Base-by-base conservation (phyloP, 2,797 vertebrate species). In the Chelon auratus region DNA sequence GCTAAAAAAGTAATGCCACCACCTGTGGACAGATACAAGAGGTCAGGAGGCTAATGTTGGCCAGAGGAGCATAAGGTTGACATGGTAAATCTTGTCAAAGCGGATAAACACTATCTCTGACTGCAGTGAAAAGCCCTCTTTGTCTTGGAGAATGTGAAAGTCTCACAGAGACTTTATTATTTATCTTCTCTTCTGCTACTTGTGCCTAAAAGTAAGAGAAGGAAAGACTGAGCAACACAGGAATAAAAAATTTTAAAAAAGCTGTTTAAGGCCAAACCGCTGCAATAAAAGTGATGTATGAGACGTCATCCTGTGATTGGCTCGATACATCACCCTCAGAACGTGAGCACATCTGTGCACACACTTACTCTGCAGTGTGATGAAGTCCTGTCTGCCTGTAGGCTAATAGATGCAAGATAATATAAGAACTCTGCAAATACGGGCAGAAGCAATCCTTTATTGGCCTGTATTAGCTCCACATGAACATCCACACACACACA, bases 221-320 rank as follows among this genome's bases (percentile, higher is more conserved):
- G 33, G 76, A 66, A 67, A 87, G 81, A 84, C 75, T 85, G 74
- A 85, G 74, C 72, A 86, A 86, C 86, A 77, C 78, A 39, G 83
- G 30, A 33, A 33, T 33, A 33, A 33, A 33, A 33, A 33, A 33
- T 26, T 26, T 26, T 79, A 84, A 81, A 73, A 86, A 80, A 73
- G 77, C 68, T 81, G 77, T 83, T 85, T 88, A 76, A 83, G 89
- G 91, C 80, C 82, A 85, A 92, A 91, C 77, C 56, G 45, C 78
- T 68, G 92, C 91, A 91, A 93, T 93, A 92, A 93, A 94, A 93
- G 90, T 94, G 92, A 94, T 93, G 90, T 91, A 93, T 91, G 91
- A 88, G 86, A 84, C 58, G 87, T 91, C 91, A 89, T 51, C 75
- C 73, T 17, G 62, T 84, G 86, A 92, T 91, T 88, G 83, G 90